Evolutionary conservation across 2,113 vertebrate species (phyloP).

Genomic region (Pelobates fuscus): DNA sequence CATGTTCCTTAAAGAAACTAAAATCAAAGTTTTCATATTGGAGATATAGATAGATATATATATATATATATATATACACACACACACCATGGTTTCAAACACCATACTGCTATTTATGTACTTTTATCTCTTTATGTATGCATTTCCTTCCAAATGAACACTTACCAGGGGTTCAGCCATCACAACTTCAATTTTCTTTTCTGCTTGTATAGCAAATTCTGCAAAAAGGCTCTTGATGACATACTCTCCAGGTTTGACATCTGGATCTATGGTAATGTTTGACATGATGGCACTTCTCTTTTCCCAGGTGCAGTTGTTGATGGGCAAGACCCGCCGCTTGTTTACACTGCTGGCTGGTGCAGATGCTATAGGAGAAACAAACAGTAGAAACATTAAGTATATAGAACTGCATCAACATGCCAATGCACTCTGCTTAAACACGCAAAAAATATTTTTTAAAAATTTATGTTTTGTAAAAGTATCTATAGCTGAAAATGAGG

Average conservation of each 20-base stretch:
- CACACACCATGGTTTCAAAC: neutral
- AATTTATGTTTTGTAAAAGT: no score
- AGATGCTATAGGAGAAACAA: slow-evolving; percentile 72
- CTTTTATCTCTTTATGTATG: no score
- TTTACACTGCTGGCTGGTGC: slow-evolving; percentile 81
- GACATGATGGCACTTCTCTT: slow-evolving; percentile 87
- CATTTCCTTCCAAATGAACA: slow-evolving; percentile 43
- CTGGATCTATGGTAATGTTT: slow-evolving; percentile 96
- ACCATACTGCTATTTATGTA: no score
- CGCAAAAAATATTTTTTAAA: no score
- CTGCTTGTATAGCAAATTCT: slow-evolving; percentile 95
- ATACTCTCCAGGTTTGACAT: slow-evolving; percentile 98
- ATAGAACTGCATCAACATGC: no score
- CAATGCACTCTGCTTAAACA: no score
- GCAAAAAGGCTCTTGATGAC: slow-evolving; percentile 99
- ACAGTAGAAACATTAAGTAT: slow-evolving; percentile 21
- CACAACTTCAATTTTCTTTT: slow-evolving; percentile 99
- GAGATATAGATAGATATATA: no score
- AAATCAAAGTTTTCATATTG: no score
- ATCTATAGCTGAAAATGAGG: no score
- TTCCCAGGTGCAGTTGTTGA: slow-evolving; percentile 69
- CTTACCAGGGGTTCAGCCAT: slow-evolving; percentile 99
- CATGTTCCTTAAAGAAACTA: no score
- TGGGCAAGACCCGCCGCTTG: slow-evolving; percentile 72
- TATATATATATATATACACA: no score